These are phyloP conservation scores for Petromus typicus DNA, from an alignment of 2,113 vertebrate species.

Conservation along the genomic window DNA sequence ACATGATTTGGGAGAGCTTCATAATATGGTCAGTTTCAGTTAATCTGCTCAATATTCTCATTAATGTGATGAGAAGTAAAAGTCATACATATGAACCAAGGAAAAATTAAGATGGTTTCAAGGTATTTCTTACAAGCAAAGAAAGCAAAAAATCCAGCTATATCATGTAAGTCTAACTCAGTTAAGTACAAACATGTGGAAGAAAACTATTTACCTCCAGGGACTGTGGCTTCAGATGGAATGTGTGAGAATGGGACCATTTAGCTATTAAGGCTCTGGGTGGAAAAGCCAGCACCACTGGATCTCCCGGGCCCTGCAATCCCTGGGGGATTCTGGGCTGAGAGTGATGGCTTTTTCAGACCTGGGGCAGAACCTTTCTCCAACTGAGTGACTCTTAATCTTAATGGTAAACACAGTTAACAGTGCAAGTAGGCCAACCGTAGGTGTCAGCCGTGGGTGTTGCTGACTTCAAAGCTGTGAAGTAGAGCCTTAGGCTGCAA, in stretches of 20 bases:
- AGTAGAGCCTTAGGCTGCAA: background rate
- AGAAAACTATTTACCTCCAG: background rate
- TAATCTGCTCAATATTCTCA: background rate
- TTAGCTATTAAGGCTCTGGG: background rate
- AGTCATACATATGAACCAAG: background rate
- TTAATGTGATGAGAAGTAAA: background rate
- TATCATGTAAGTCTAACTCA: background rate
- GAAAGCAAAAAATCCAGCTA: background rate
- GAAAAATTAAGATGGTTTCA: background rate
- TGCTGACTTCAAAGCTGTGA: constrained; percentile 1
- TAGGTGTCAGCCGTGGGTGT: background rate
- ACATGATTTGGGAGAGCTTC: background rate
- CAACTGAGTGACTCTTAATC: background rate
- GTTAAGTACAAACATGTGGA: background rate
- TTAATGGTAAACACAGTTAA: background rate
- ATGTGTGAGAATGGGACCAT: background rate
- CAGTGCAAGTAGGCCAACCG: background rate
- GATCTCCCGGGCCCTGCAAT: background rate
- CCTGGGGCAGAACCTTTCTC: background rate
- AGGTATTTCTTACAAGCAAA: background rate
- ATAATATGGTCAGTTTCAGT: background rate
- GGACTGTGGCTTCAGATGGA: background rate
- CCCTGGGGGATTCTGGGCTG: background rate
- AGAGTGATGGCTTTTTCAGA: constrained; percentile 46
- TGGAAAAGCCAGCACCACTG: background rate